Evolutionary conservation across 2,113 vertebrate species (phyloP).

Genomic region (Crotophaga sulcirostris): DNA sequence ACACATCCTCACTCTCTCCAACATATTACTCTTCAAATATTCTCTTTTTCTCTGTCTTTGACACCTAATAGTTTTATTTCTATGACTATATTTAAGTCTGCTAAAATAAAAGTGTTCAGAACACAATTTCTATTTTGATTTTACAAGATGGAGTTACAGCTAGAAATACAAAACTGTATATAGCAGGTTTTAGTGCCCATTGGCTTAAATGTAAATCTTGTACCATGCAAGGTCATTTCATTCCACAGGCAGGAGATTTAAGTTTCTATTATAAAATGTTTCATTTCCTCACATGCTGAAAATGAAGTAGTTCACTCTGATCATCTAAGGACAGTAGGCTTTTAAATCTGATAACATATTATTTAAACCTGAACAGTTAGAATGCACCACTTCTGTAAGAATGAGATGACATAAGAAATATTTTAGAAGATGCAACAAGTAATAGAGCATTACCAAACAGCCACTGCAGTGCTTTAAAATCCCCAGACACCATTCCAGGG

Average conservation of each 20-base stretch:
- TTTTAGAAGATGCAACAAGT: conserved; percentile 26
- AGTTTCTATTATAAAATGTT: conserved; percentile 46
- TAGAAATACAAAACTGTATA: background rate
- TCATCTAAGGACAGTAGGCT: conserved; percentile 16
- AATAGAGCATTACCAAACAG: conserved; percentile 9
- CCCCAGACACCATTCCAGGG: background rate
- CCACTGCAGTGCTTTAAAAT: background rate
- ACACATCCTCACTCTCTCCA: background rate
- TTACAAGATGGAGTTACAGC: conserved; percentile 2
- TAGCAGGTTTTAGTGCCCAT: conserved; percentile 32
- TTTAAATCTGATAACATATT: conserved; percentile 40
- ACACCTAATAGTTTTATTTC: conserved; percentile 17
- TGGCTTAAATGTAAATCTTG: conserved; percentile 48
- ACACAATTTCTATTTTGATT: conserved; percentile 20
- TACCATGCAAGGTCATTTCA: conserved; percentile 44
- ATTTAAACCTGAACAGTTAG: conserved; percentile 21
- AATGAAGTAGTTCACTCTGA: conserved; percentile 47
- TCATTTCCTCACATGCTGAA: conserved; percentile 27
- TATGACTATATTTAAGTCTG: background rate
- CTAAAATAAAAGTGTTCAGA: background rate
- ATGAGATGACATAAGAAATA: background rate
- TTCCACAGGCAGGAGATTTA: conserved; percentile 39
- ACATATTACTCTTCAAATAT: background rate
- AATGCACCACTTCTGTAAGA: background rate
- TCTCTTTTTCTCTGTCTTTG: background rate